Evolutionary conservation across 1,140 invertebrate species (phyloP), one percentile per base, ranked within the genome.

Genomic region (Cardiocondyla obscurior): DNA sequence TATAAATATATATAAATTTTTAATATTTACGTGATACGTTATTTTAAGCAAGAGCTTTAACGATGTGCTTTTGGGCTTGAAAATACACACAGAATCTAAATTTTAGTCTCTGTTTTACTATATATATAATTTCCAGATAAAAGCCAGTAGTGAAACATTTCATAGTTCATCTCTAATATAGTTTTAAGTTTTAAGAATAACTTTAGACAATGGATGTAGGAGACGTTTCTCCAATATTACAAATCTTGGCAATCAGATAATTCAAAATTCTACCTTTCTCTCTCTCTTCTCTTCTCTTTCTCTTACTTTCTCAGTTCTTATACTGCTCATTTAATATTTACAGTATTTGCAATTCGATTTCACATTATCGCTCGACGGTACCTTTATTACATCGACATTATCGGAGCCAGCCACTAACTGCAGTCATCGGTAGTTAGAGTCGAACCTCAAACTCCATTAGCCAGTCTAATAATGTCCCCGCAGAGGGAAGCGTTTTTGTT

Each of bases 371-470:
- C 55, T 49, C 44, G n/a, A 25, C 16, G 51, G 65, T 86, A 64
- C 58, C 60, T 79, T 86, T 81, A 67, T 85, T 69, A 86, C 44
- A 25, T 16, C 16, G 36, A 12, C 64, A 81, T 46, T 67, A 74
- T 69, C 39, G 42, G 42, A 81, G 39, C 39, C 16, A 36, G 8
- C 28, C 39, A 39, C 53, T 36, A 81, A 57, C 19, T 57, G 51
- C 46, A 58, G 53, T 84, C 70, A 51, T 42, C 33, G 44, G 25
- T 83, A 82, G 85, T 86, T 72, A 83, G 10, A 53, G 55, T 76
- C 49, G 28, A 84, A 57, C 42, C 64, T 65, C 81, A 70, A 87
- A 87, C 72, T 87, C 51, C 79, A 87, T 87, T 86, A 86, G 67
- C 60, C 46, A 69, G 81, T 83, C 84, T 65, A 83, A 83, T 83